Evolutionary conservation across 53 echinoderm and acorn worm species (phyloP).

Genomic region (Echinometra lucunter): DNA sequence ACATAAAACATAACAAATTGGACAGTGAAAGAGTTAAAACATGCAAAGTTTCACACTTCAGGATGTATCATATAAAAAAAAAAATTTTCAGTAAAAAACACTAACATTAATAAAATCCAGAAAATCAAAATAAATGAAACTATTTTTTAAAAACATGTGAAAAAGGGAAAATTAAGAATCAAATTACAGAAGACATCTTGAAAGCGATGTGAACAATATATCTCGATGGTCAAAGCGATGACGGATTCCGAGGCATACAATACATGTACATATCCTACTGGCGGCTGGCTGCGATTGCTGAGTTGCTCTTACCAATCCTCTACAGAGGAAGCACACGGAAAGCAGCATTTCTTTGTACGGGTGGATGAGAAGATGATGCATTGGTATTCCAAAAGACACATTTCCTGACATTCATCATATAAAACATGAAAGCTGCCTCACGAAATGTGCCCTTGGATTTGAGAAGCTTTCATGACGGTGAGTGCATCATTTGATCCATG

Average conservation of each 20-base stretch:
- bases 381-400: background rate
- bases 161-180: too few species aligned
- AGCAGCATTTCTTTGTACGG: constrained; percentile 31
- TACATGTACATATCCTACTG: background rate
- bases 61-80: background rate
- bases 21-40: background rate
- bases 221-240: background rate
- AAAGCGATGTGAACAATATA: background rate
- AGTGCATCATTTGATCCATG: constrained; percentile 26
- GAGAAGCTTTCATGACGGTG: background rate
- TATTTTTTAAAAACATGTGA: too few species aligned
- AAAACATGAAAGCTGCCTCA: background rate
- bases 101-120: background rate
- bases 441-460: constrained; percentile 2
- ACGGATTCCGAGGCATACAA: background rate
- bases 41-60: constrained; percentile 33
- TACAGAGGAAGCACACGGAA: background rate
- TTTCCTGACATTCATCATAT: background rate
- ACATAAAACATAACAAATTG: background rate
- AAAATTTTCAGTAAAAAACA: background rate
- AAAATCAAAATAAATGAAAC: background rate
- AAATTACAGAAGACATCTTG: background rate
- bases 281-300: background rate
- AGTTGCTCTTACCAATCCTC: constrained; percentile 2
- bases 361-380: background rate